Conservation (phyloP, 1,140 invertebrate genomes). For the Pseudoatta argentina region DNA sequence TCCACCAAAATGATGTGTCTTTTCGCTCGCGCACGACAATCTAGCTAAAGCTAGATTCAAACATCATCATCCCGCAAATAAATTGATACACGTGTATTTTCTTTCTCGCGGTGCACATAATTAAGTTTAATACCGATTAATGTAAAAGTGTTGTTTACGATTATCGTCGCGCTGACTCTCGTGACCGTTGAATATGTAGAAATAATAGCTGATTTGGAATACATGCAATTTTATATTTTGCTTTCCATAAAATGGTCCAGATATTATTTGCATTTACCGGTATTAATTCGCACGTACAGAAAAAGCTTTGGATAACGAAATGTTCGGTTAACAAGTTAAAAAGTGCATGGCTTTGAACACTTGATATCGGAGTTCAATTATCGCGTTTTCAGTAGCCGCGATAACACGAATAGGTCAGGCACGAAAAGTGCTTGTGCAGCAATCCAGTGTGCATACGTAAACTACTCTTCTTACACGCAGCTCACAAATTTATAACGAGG, state of each 20-base stretch:
- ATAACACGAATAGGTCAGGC: slow-evolving; percentile 58
- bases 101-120: background rate
- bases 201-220: background rate
- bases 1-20: slow-evolving; percentile 32
- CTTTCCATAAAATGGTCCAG: slow-evolving; percentile 3
- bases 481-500: slow-evolving; percentile 56
- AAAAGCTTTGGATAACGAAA: slow-evolving; percentile 46
- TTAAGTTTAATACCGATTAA: slow-evolving; percentile 13
- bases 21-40: slow-evolving; percentile 1
- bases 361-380: slow-evolving; percentile 56
- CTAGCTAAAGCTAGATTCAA: slow-evolving; percentile 13
- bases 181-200: background rate
- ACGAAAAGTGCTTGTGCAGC: slow-evolving; percentile 52
- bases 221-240: background rate
- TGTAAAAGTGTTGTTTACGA: background rate
- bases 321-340: slow-evolving; percentile 54
- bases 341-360: slow-evolving; percentile 53
- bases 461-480: slow-evolving; percentile 61
- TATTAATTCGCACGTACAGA: slow-evolving; percentile 9
- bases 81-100: slow-evolving; percentile 20
- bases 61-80: slow-evolving; percentile 16
- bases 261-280: slow-evolving; percentile 5
- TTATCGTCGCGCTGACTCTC: background rate
- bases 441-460: slow-evolving; percentile 52
- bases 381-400: slow-evolving; percentile 52